Evolutionary conservation across 2,113 vertebrate species (phyloP).

Genomic region (Limanda limanda): DNA sequence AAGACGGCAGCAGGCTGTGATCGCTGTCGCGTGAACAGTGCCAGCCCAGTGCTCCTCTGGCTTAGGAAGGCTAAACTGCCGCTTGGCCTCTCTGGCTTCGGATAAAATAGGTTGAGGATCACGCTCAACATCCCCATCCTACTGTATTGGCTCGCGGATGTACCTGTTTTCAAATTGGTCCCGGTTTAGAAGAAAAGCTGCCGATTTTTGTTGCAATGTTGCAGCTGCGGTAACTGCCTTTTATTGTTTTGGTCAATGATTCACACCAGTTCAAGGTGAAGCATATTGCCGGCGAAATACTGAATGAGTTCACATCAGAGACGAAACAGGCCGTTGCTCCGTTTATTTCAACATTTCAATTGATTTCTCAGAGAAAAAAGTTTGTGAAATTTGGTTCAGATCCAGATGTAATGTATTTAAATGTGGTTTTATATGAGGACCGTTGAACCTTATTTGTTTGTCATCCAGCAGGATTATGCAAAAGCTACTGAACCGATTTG

Average conservation of each 20-base stretch:
- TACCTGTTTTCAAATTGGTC: slow-evolving; percentile 4
- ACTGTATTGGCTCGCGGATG: slow-evolving; percentile 28
- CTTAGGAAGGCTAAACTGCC: slow-evolving; percentile 60
- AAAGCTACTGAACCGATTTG: not conserved
- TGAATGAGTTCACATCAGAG: not conserved
- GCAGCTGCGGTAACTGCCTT: not conserved
- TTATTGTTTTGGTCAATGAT: not conserved
- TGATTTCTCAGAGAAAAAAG: too few species aligned
- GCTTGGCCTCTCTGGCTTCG: slow-evolving; percentile 59
- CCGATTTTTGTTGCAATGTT: not conserved
- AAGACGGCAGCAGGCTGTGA: slow-evolving; percentile 70
- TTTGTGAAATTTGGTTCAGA: too few species aligned
- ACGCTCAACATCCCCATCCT: slow-evolving; percentile 43
- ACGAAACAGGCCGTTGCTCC: too few species aligned
- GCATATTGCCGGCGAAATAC: not conserved
- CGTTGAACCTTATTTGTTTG: not conserved
- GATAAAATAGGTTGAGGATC: slow-evolving; percentile 65
- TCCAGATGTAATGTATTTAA: too few species aligned
- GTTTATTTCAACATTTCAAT: too few species aligned
- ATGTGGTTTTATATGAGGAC: too few species aligned
- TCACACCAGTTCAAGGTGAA: not conserved
- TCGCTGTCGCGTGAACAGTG: slow-evolving; percentile 66
- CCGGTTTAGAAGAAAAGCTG: not conserved
- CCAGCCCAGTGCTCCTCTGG: slow-evolving; percentile 62
- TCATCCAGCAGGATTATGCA: not conserved